Percentiles rank a stretch among this genome's conserved stretches.
phyloP scores from a whole-genome alignment of 2,888 invertebrate species.

The Cyclophora albipunctata region DNA sequence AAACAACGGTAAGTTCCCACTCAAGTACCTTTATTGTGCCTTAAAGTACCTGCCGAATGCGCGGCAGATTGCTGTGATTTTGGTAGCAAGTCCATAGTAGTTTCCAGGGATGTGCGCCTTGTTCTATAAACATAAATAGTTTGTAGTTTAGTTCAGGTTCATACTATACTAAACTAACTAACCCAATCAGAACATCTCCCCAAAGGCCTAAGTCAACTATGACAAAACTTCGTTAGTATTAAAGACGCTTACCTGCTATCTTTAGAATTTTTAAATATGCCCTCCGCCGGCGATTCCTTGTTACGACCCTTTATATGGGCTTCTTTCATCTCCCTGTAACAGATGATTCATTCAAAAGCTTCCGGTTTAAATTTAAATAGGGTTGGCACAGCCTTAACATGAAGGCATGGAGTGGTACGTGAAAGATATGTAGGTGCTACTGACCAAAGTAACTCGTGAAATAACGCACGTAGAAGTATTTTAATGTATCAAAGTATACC shows the following conservation, averaged over 20 bases:
- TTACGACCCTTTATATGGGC: constrained; percentile 49
- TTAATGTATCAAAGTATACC: too few relatives aligned
- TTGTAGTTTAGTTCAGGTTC: background rate
- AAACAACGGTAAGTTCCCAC: too few relatives aligned
- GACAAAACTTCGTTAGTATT: background rate
- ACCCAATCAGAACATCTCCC: too few relatives aligned
- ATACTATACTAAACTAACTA: too few relatives aligned
- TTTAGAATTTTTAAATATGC: constrained; percentile 29
- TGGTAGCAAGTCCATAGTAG: constrained; percentile 42
- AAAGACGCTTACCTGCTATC: constrained; percentile 34
- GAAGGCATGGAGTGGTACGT: constrained; percentile 26
- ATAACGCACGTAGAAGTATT: too few relatives aligned
- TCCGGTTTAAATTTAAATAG: background rate
- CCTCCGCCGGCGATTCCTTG: constrained; percentile 33
- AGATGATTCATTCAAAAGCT: background rate
- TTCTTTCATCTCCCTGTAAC: constrained; percentile 63
- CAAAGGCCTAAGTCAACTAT: too few relatives aligned
- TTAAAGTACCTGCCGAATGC: constrained; percentile 62
- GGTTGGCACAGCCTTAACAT: constrained; percentile 37
- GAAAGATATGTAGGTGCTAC: background rate
- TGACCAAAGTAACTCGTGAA: too few relatives aligned
- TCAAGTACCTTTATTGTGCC: constrained; percentile 41
- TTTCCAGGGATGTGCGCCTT: constrained; percentile 57
- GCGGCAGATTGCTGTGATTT: constrained; percentile 46
- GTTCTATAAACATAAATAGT: constrained; percentile 33